Base-by-base conservation (phyloP, 1,140 invertebrate genomes). In the Trichonephila clavipes region DNA sequence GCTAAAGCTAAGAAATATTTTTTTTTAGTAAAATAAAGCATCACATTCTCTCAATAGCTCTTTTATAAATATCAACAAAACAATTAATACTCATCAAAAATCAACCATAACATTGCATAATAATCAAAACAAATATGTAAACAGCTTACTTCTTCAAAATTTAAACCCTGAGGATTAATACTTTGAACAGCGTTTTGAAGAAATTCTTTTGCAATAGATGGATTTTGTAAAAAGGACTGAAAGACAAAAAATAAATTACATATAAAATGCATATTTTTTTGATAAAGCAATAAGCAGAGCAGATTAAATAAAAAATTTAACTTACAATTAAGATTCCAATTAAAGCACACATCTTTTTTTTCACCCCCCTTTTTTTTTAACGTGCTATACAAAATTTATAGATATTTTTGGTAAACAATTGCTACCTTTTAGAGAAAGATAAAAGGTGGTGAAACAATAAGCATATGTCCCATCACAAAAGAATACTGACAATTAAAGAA, bases 181-280 rank as follows among this genome's bases (percentile, higher is more conserved):
- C n/a, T 85, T 28, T 6, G 51, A n/a, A 61, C 59, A 10, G 5
- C 18, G n/a, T 61, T 18, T 61, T 59, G 21, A 59, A 85, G n/a
- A 10, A 61, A 85, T 8, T 24, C 58, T n/a, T 85, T 24, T 59
- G 58, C 21, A 85, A 85, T 59, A n/a, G n/a, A n/a, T 59, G 83
- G 83, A 51, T 85, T 85, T 8, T 85, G 83, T 34, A 58, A 59
- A 85, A 85, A 85, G 6, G 83, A 51, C 83, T 85, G 7, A 59
- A 59, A 61, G 10, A 10, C 10, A 85, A 59, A 24, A 59, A 6
- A 59, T 10, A 18, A 83, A 40, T 21, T 24, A 4, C 12, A 12
- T 6, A 16, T 34, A 6, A 40, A 19, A 77, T 19, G 18, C 34
- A 69, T 14, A 28, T 69, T 16, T 40, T 40, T 40, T 40, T 40